Evolutionary conservation across 2,888 invertebrate species (phyloP).

Genomic region (Nemapogon koenigi): DNA sequence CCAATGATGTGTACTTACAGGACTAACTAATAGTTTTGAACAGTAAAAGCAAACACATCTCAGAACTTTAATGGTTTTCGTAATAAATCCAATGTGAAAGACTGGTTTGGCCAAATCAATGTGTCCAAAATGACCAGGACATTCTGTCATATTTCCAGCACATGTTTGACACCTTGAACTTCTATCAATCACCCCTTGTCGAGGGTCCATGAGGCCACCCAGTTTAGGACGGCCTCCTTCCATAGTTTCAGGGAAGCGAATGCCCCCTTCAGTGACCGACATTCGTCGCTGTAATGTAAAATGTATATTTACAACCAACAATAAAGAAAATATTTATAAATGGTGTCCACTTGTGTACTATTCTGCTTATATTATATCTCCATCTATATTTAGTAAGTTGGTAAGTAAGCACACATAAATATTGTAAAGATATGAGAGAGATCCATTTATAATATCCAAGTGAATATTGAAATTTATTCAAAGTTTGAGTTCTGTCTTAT

Average conservation of each 20-base stretch:
- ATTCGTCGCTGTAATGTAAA: conserved; percentile 79
- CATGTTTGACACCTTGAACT: conserved; percentile 94
- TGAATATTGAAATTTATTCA: too few relatives aligned
- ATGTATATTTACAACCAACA: background rate
- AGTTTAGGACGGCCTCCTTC: conserved; percentile 98
- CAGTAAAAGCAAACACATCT: conserved; percentile 99
- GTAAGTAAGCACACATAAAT: too few relatives aligned
- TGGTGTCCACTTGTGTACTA: too few relatives aligned
- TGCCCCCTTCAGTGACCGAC: conserved; percentile 98
- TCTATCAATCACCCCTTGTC: conserved; percentile 97
- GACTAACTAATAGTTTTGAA: conserved; percentile 94
- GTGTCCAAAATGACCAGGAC: conserved; percentile 99
- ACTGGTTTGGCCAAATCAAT: conserved; percentile 98
- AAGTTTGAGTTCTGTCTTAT: too few relatives aligned
- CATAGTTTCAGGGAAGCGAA: conserved; percentile 96
- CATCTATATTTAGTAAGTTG: too few relatives aligned
- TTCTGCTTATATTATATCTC: too few relatives aligned
- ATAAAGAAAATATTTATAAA: too few relatives aligned
- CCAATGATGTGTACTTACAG: conserved; percentile 68
- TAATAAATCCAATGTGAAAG: conserved; percentile 96
- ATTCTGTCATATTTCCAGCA: conserved; percentile 97
- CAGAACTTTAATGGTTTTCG: conserved; percentile 96
- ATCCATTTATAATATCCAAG: too few relatives aligned
- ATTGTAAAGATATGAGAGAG: too few relatives aligned
- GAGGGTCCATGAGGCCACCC: conserved; percentile 98